A percentile compares a stretch with the other conserved stretches of the same genome.
These are phyloP conservation scores for Rhamphomyia laevipes DNA, from an alignment of 2,888 invertebrate genomes.

Conservation along the genomic window DNA sequence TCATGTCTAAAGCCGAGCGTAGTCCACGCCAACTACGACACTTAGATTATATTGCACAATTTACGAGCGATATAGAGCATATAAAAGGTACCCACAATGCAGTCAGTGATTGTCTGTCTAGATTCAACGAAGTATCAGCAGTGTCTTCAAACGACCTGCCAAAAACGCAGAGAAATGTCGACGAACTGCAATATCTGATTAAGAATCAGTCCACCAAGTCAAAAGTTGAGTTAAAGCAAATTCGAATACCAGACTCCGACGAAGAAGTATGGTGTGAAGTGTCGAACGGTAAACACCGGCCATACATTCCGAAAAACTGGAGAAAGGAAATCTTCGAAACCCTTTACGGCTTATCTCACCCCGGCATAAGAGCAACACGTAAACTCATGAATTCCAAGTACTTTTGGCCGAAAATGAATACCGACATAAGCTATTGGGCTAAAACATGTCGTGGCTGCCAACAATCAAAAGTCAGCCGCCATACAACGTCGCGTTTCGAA, in stretches of 20 bases:
- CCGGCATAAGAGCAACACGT: conserved; percentile 1
- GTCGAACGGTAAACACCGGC: conserved; percentile 2
- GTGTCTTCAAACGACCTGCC: neutral
- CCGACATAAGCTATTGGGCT: conserved; percentile 5
- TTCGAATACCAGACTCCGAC: conserved; percentile 3
- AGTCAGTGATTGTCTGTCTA: neutral
- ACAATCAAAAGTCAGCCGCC: conserved; percentile 6
- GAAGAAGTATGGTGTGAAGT: conserved; percentile 2
- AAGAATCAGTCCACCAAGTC: conserved; percentile 8
- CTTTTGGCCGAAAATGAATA: conserved; percentile 5
- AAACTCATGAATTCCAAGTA: conserved; percentile 3
- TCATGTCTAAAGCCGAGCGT: conserved; percentile 18
- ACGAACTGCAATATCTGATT: conserved; percentile 6
- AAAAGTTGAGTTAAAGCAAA: conserved; percentile 6
- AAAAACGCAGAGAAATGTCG: neutral
- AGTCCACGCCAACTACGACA: conserved; percentile 26
- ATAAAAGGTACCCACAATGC: neutral
- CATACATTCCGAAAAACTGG: conserved; percentile 1
- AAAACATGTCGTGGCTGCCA: conserved; percentile 6
- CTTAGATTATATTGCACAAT: conserved; percentile 19
- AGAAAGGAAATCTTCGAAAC: conserved; percentile 1
- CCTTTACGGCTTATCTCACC: conserved; percentile 6
- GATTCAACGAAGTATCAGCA: neutral
- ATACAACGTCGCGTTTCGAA: conserved; percentile 1
- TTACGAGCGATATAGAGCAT: conserved; percentile 1